Percentiles rank a stretch among this genome's conserved stretches.
Conservation (phyloP, 2,113 vertebrate genomes). For the Clinocottus analis region DNA sequence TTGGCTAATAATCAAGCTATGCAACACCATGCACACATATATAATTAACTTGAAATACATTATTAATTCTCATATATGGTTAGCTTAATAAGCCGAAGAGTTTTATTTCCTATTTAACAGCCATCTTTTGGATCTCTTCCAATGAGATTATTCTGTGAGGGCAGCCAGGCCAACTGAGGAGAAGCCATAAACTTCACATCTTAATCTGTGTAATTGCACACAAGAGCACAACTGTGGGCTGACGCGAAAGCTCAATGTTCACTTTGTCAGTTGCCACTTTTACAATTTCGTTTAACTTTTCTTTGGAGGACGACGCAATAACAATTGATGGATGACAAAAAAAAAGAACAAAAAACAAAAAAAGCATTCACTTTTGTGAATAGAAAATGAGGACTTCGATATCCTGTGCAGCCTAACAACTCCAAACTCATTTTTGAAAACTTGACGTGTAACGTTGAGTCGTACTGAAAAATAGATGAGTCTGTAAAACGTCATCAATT, state of each 20-base stretch:
- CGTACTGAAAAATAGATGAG: conserved; percentile 23
- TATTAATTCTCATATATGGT: conserved; percentile 16
- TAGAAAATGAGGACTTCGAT: conserved; percentile 3
- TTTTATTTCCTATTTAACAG: conserved; percentile 51
- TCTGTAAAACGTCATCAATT: not conserved
- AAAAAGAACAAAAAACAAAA: no score
- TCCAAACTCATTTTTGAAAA: conserved; percentile 5
- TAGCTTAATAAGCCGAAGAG: conserved; percentile 22
- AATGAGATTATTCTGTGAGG: conserved; percentile 42
- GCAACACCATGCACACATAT: not conserved
- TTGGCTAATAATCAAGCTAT: conserved; percentile 3
- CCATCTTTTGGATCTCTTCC: conserved; percentile 51
- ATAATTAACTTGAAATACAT: conserved; percentile 33
- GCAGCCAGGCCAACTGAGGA: conserved; percentile 50
- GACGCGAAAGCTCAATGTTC: conserved; percentile 68
- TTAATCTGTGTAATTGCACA: conserved; percentile 73
- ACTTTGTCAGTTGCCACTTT: conserved; percentile 39
- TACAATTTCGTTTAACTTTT: conserved; percentile 21
- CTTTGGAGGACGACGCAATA: conserved; percentile 12
- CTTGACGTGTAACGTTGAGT: conserved; percentile 13
- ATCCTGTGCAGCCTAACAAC: not conserved
- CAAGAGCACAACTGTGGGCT: conserved; percentile 52
- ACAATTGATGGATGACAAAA: not conserved
- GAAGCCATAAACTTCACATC: conserved; percentile 72
- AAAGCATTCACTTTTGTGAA: not conserved